phyloP scores from a whole-genome alignment of 2,888 invertebrate species.

The Baronia brevicornis region DNA sequence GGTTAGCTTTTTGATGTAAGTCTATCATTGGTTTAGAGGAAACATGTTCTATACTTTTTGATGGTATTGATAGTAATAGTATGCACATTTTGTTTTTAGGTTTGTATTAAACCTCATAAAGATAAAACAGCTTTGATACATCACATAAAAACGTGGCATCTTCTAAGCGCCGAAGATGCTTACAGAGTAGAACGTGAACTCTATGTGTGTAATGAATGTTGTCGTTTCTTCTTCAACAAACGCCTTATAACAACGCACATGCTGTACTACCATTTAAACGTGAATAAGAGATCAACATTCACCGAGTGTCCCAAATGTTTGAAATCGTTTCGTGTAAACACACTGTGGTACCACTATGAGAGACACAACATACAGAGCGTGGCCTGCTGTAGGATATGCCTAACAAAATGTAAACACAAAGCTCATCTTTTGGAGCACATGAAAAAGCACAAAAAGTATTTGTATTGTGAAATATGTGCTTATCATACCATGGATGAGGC shows the following conservation, averaged over 20 bases:
- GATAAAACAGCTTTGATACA: constrained; percentile 18
- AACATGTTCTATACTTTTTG: no score
- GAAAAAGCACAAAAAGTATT: constrained; percentile 25
- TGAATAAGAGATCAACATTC: not conserved
- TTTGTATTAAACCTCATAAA: constrained; percentile 28
- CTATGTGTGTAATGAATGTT: constrained; percentile 41
- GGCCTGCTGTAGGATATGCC: constrained; percentile 38
- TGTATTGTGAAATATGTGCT: constrained; percentile 33
- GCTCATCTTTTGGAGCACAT: constrained; percentile 26
- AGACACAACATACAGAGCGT: constrained; percentile 31
- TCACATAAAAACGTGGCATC: constrained; percentile 38
- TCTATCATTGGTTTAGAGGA: no score
- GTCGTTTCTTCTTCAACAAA: constrained; percentile 47
- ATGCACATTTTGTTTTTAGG: constrained; percentile 38
- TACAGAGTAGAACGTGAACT: constrained; percentile 36
- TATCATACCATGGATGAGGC: constrained; percentile 24
- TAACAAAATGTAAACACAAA: constrained; percentile 20
- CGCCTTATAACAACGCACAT: constrained; percentile 31
- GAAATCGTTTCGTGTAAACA: constrained; percentile 3
- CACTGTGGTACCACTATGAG: constrained; percentile 34
- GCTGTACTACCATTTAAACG: constrained; percentile 16
- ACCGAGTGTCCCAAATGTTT: constrained; percentile 36
- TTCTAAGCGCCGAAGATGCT: constrained; percentile 33
- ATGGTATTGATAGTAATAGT: no score
- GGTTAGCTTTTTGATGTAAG: no score